Evolutionary conservation across 2,888 invertebrate species (phyloP).

Genomic region (Calameuta idolon): DNA sequence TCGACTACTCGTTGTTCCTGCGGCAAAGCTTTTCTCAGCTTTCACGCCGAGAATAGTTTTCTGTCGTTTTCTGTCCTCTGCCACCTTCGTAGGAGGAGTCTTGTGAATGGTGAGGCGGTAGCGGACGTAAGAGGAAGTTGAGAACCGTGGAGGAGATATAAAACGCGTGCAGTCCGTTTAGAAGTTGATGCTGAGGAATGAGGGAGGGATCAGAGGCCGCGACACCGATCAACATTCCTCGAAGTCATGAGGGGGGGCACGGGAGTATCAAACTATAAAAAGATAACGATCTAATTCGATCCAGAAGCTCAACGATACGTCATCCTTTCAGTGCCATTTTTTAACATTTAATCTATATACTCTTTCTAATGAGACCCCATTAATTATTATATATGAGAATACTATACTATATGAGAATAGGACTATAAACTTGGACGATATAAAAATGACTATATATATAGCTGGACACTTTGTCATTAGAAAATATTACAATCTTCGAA

Average conservation of each 20-base stretch:
- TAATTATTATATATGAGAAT: no score
- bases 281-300: neutral
- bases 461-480: neutral
- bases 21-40: slow-evolving; percentile 18
- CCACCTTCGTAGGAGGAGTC: neutral
- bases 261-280: neutral
- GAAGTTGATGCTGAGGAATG: slow-evolving; percentile 37
- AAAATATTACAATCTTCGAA: neutral
- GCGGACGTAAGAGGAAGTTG: neutral
- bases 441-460: neutral
- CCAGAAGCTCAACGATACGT: neutral
- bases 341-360: neutral
- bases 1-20: neutral
- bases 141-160: slow-evolving; percentile 31
- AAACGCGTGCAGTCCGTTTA: slow-evolving; percentile 47
- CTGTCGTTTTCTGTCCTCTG: slow-evolving; percentile 13
- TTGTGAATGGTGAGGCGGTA: neutral
- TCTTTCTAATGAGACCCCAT: neutral
- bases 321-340: neutral
- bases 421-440: neutral
- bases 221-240: neutral
- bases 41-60: slow-evolving; percentile 47
- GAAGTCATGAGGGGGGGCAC: neutral
- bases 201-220: slow-evolving; percentile 23
- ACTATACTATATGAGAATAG: neutral